Conservation (phyloP, 1,140 invertebrate species). For the Drosophila melanica region DNA sequence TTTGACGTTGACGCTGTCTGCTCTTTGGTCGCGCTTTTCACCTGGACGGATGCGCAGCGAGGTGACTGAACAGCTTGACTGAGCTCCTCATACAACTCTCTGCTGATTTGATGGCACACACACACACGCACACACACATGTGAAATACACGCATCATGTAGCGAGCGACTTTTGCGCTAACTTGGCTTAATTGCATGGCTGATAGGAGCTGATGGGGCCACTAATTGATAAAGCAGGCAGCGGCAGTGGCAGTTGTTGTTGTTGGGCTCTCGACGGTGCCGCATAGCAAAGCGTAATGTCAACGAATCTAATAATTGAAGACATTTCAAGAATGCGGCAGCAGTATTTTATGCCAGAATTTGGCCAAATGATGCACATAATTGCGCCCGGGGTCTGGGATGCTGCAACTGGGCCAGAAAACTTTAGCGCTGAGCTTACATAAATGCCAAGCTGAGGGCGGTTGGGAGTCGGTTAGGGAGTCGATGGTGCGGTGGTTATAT, state of each 20-base stretch:
- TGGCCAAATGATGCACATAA: slow-evolving; percentile 26
- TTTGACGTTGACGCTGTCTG: background rate
- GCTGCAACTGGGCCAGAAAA: background rate
- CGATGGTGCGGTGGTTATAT: background rate
- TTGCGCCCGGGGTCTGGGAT: slow-evolving; percentile 1
- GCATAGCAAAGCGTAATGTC: background rate
- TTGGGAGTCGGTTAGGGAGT: too few species aligned
- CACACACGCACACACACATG: too few species aligned
- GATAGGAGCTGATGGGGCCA: slow-evolving; percentile 4
- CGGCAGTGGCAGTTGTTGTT: background rate
- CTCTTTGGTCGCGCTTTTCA: slow-evolving; percentile 3
- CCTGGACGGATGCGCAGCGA: background rate
- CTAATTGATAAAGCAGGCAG: slow-evolving; percentile 20
- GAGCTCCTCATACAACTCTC: slow-evolving; percentile 16
- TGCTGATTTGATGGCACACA: background rate
- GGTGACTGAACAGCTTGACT: background rate
- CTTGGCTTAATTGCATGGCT: slow-evolving; percentile 9
- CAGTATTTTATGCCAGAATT: background rate
- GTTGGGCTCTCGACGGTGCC: background rate
- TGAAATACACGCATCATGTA: background rate
- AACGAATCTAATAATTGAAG: background rate
- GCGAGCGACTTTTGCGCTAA: slow-evolving; percentile 11
- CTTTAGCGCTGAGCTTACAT: background rate
- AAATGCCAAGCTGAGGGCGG: background rate
- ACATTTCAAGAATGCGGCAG: background rate